A percentile compares a stretch with the other conserved stretches of the same genome.
These are phyloP conservation scores for Hybognathus amarus DNA, from an alignment of 2,797 vertebrate species.

Conservation along the genomic window DNA sequence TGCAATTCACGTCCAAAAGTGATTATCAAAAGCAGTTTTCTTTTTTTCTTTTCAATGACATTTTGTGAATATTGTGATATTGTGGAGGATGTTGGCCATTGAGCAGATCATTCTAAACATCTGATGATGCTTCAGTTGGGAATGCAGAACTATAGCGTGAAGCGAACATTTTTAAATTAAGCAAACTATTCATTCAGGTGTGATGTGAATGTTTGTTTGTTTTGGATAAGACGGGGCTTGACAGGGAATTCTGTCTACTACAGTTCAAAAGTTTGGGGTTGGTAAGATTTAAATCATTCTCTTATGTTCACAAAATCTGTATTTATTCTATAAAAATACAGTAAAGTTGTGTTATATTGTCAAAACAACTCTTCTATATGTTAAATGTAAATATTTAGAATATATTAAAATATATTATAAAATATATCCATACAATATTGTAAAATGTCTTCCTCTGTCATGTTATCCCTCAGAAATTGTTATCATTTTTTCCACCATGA, in stretches of 20 bases:
- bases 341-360: neutral
- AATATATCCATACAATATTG: neutral
- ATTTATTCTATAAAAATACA: neutral
- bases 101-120: neutral
- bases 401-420: neutral
- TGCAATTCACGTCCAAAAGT: slow-evolving; percentile 8
- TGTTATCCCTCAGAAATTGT: neutral
- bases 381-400: neutral
- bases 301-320: neutral
- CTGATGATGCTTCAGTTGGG: neutral
- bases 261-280: neutral
- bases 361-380: neutral
- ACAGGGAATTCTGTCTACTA: neutral
- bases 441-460: neutral
- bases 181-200: neutral
- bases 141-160: neutral
- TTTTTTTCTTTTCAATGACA: slow-evolving; percentile 35
- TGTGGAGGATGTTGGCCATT: neutral
- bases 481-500: neutral
- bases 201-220: neutral
- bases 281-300: neutral
- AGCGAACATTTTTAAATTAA: neutral
- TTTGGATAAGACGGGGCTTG: neutral
- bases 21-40: slow-evolving; percentile 29
- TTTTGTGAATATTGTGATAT: slow-evolving; percentile 23